Evolutionary conservation across 2,113 vertebrate species (phyloP), one percentile per base, ranked within the genome.

Genomic region (Etia nguti): DNA sequence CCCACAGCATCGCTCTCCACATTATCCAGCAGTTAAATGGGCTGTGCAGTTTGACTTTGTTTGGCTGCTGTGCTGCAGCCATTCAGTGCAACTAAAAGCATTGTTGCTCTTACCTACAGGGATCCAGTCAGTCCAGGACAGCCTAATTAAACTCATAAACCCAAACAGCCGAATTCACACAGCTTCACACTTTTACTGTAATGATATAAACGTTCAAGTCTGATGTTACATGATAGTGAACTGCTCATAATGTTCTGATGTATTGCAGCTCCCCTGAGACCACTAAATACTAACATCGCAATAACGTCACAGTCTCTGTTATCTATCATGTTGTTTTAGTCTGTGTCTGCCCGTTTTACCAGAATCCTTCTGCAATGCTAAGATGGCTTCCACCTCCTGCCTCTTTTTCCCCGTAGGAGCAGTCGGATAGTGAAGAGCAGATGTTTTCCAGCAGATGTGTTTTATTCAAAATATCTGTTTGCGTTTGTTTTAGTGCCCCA

Each of bases 401-500:
- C 36, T 52, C 8, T 41, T 29, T 65, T 22, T 43, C 62, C 79
- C 59, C 11, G 0, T 52, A 5, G 22, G 60, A 57, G 34, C 6
- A 29, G 24, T 73, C 1, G 1, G 2, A 38, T 16, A 36, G 11
- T 24, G 2, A n/a, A 46, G 46, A 22, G 24, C 41, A 48, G 15
- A 41, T 22, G 9, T 68, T 38, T 84, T 22, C 73, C 22, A 48
- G 15, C 8, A 22, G 6, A n/a, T n/a, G n/a, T 56, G 1, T 3
- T 6, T 0, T 0, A 0, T 2, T 3, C 7, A 18, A 60, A 38
- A 50, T 34, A 26, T 48, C n/a, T 80, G n/a, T 55, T 1, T 86
- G 4, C 13, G 1, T 86, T 56, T 83, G 4, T 31, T 82, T 70
- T 54, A 99, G 99, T 99, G 98, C 86, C 98, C 98, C 2, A 99